Evolutionary conservation across 2,797 vertebrate genomes (phyloP).

Genomic region (Pangasius krempfi): DNA sequence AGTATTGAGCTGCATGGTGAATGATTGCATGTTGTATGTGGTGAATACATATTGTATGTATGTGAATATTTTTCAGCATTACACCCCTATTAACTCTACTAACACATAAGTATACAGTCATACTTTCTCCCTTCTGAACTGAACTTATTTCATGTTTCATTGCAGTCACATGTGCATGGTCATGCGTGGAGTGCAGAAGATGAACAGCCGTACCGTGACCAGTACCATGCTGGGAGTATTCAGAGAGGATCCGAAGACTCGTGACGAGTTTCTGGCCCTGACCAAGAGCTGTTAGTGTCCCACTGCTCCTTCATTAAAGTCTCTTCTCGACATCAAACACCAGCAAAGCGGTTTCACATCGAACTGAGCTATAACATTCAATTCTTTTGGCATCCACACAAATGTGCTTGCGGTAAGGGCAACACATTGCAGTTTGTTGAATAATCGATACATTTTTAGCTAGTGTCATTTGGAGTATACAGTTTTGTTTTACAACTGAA

Average conservation of each 20-base stretch:
- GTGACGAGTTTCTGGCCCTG: slow-evolving; percentile 80
- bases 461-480: background rate
- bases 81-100: background rate
- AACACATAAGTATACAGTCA: background rate
- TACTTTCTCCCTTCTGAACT: background rate
- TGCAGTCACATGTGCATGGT: slow-evolving; percentile 82
- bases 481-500: background rate
- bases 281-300: slow-evolving; percentile 61
- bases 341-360: background rate
- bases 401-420: background rate
- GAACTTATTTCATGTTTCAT: slow-evolving; percentile 30
- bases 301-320: background rate
- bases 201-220: slow-evolving; percentile 80
- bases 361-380: background rate
- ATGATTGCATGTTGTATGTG: too few species aligned
- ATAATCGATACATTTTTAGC: background rate
- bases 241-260: slow-evolving; percentile 79
- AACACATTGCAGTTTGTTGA: background rate
- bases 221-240: slow-evolving; percentile 80
- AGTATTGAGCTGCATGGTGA: background rate
- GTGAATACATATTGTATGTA: too few species aligned
- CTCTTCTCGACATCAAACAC: background rate
- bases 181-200: slow-evolving; percentile 85
- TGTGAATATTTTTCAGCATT: background rate
- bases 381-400: background rate